Base-by-base conservation (phyloP, 2,888 invertebrate species). In the Cephus pygmeus region DNA sequence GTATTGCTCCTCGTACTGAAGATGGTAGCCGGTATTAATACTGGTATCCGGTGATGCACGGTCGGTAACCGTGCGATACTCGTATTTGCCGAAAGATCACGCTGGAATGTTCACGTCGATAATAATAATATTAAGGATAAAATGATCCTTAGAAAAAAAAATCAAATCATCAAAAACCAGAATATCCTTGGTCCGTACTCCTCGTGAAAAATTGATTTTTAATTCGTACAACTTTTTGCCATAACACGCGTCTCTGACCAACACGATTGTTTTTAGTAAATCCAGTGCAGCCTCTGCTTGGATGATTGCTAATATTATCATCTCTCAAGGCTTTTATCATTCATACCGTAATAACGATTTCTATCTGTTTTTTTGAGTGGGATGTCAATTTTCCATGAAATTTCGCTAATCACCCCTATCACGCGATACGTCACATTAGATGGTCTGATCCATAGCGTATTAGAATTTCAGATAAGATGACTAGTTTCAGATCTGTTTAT, bases 61-160 rank as follows among this genome's bases (percentile, higher is more conserved):
- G 85, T 83, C 84, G 85, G 84, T 85, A 84, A 85, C 77, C 40
- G 73, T 31, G 75, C 69, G 76, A 80, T 83, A 82, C 81, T 79
- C 82, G 77, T 76, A 79, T 77, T 83, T 77, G 81, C 83, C 82
- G 82, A 82, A 76, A 86, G 86, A 84, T 85, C 78, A 79, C 85
- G 84, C 81, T 77, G 78, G 81, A 71, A 76, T 80, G 77, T 31
- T 35, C 23, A 9, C 23, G 23, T 23, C 2, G 15, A 9, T 56
- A 56, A 56, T 56, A 56, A 9, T 9, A 23, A 23, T 23, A 9
- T 23, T 23, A 9, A 2, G 23, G 9, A 23, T 56, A 56, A 23
- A 23, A 23, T 9, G 56, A 56, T 56, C 4, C 33, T 33, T 33
- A 33, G 23, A 56, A 9, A 56, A 6, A 56, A 56, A 40, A 40